Evolutionary conservation across 2,888 invertebrate genomes (phyloP), one percentile per base, ranked within the genome.

Genomic region (Venusia cambrica): DNA sequence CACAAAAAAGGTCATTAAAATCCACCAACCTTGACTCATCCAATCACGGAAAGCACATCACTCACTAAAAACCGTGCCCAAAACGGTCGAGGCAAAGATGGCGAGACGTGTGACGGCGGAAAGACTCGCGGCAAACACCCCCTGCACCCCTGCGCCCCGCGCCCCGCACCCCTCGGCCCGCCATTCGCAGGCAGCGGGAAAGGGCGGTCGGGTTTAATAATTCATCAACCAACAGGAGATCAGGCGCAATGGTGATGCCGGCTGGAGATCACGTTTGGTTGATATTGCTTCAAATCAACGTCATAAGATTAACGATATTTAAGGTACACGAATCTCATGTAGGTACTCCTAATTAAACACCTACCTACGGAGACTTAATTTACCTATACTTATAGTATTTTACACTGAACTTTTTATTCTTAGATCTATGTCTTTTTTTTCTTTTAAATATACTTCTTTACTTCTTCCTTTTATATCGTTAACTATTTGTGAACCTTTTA

Each of bases 131-230:
- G 65, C 69, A 73, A 76, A 43, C 30, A 39, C 44, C 46, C 49
- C 39, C 48, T 47, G 35, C 35, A 31, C 38, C 40, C 45, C 36
- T 41, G 44, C 39, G 37, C 34, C 45, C 39, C 41, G 24, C 38
- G 38, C 36, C 37, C 17, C 27, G 11, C 8, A 19, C 19, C 4
- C 3, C 4, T 8, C 7, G 7, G 3, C 41, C 45, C 56, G 70
- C 61, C 73, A 63, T 64, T 73, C 70, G 67, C 76, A 60, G 75
- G 72, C 75, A 77, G 79, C 75, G 81, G 79, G 64, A 79, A 80
- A 76, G 76, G 80, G 77, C 81, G 79, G 73, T 73, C 79, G 75
- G 48, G 46, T 73, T 83, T 65, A 80, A 85, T 85, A 77, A 83
- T 84, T 77, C 69, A 79, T 43, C 65, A 45, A 66, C 81, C 81